Conservation (phyloP, 1,140 invertebrate species). For the Battus philenor region DNA sequence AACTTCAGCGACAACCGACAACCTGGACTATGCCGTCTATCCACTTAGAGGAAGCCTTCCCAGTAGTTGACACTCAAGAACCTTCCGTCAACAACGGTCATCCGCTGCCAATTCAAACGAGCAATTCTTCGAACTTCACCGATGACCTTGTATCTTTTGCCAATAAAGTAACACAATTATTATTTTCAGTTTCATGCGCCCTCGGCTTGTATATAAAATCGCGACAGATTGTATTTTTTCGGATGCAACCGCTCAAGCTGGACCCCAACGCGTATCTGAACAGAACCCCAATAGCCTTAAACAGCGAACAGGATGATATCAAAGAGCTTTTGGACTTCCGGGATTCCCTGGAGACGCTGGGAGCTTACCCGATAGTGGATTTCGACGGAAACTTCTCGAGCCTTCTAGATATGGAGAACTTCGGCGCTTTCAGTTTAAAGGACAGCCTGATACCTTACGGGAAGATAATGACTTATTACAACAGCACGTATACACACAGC, state of each 20-base stretch:
- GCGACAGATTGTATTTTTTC: conserved; percentile 78
- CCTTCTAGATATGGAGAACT: conserved; percentile 78
- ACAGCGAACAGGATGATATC: conserved; percentile 58
- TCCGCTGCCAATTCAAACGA: too few species aligned
- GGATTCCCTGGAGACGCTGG: conserved; percentile 56
- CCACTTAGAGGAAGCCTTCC: too few species aligned
- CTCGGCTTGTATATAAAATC: conserved; percentile 83
- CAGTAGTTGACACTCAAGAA: too few species aligned
- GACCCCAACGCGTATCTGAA: conserved; percentile 74
- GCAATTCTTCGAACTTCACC: too few species aligned
- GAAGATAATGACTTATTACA: conserved; percentile 81
- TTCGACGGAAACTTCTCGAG: conserved; percentile 81
- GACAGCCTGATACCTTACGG: conserved; percentile 72
- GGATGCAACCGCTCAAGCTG: conserved; percentile 79
- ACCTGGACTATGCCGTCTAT: too few species aligned
- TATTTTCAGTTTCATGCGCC: conserved; percentile 78
- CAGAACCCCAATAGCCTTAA: conserved; percentile 68
- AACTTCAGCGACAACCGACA: too few species aligned
- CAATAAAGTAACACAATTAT: too few species aligned
- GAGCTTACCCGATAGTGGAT: conserved; percentile 68
- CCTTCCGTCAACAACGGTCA: too few species aligned
- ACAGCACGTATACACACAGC: conserved; percentile 87
- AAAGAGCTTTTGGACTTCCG: conserved; percentile 56
- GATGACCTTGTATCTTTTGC: too few species aligned
- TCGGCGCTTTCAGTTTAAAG: conserved; percentile 80